Base-by-base conservation (phyloP, 1,140 invertebrate genomes). In the Helicoverpa armigera region DNA sequence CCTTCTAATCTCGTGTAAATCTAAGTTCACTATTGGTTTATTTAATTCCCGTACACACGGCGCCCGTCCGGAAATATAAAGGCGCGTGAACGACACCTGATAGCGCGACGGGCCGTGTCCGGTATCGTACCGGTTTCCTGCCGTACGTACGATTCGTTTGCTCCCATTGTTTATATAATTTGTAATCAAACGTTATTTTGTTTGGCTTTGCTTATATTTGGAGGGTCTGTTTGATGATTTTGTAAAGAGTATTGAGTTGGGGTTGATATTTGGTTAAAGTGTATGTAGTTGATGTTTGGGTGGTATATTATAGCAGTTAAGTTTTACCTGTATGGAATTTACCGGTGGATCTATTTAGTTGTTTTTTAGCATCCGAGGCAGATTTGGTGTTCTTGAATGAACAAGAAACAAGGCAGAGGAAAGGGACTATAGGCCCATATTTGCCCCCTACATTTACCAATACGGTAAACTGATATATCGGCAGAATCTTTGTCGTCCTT, bases 101-200 rank as follows among this genome's bases (percentile, higher is more conserved):
- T 91, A 89, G 81, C 83, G 82, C 70, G 35, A 54, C 81, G 79
- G 54, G 23, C 83, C 83, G 72, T 85, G 61, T 84, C 86, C 87
- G 81, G 82, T 53, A 70, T 51, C 58, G 67, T 82, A 87, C 87
- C 85, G 87, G 87, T 65, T 88, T 87, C 87, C 87, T 85, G 76
- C 16, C 50, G 48, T 43, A 43, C 43, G 43, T 9, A 51, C 76
- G 75, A 78, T 89, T 90, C 87, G 86, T 87, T 87, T 85, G 85
- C 82, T 51, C 72, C 73, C 82, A 88, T 90, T 89, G 86, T 89
- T 88, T 85, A 72, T 87, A 87, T 88, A 86, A 89, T 90, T 88
- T 86, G 85, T 84, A 86, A 89, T 88, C 84, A 85, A 79, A 82
- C 35, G 75, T 67, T 82, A 77, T 77, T 77, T 50, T 77, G 75